Evolutionary conservation across 2,797 vertebrate species (phyloP).

Genomic region (Xenopus petersii): DNA sequence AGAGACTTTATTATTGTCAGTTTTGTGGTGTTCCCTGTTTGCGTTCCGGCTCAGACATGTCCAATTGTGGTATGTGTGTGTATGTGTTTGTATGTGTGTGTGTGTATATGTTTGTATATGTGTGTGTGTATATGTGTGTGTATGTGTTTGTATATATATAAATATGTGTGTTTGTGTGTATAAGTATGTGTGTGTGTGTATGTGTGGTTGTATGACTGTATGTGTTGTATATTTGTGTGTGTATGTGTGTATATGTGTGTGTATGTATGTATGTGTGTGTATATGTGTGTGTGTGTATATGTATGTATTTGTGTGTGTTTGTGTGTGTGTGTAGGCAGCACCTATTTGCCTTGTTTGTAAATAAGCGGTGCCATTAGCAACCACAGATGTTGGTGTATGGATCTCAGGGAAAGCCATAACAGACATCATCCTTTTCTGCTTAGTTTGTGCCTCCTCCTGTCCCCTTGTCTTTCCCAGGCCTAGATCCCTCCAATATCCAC

Average conservation of each 20-base stretch:
- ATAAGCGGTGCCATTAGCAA: constrained; percentile 19
- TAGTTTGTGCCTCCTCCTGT: constrained; percentile 4
- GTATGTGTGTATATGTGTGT: no score
- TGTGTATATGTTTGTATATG: no score
- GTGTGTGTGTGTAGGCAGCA: neutral
- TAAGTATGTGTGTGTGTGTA: no score
- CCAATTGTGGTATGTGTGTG: neutral
- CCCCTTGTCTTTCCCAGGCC: constrained; percentile 19
- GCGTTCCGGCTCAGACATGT: no score
- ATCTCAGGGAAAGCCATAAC: neutral
- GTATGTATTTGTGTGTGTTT: no score
- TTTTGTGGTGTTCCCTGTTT: no score
- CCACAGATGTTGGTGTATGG: neutral
- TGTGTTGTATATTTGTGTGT: no score
- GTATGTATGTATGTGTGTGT: no score
- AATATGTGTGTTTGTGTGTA: neutral
- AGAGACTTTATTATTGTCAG: no score
- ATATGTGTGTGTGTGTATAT: no score
- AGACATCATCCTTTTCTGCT: neutral
- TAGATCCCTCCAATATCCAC: neutral
- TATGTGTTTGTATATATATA: neutral
- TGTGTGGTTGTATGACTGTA: no score
- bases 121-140: no score
- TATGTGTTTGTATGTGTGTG: neutral
- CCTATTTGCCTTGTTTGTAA: constrained; percentile 31